These are phyloP conservation scores for Itoplectis maculator DNA, from an alignment of 2,888 invertebrate genomes.

Conservation along the genomic window DNA sequence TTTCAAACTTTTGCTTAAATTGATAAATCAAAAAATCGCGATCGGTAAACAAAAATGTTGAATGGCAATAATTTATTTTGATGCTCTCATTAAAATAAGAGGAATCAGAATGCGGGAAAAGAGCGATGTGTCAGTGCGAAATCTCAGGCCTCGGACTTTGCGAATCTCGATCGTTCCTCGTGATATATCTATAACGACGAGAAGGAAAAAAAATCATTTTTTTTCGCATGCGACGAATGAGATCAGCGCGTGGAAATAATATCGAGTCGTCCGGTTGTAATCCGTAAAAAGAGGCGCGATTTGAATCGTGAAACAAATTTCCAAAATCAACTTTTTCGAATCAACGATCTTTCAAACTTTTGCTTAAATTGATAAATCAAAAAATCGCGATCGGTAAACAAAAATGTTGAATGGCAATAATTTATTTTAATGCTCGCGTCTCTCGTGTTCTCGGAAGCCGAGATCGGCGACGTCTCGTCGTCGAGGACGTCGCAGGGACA, in stretches of 20 bases:
- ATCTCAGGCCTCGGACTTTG: conserved; percentile 48
- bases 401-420: too few species aligned
- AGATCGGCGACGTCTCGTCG: conserved; percentile 37
- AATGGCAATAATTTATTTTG: too few species aligned
- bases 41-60: too few species aligned
- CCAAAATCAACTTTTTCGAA: too few species aligned
- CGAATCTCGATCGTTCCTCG: conserved; percentile 31
- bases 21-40: too few species aligned
- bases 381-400: too few species aligned
- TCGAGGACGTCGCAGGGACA: conserved; percentile 20
- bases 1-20: too few species aligned
- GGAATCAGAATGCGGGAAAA: conserved; percentile 60
- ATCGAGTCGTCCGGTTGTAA: conserved; percentile 14
- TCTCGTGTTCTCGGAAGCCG: too few species aligned
- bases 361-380: too few species aligned
- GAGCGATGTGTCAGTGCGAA: conserved; percentile 56
- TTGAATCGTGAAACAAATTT: conserved; percentile 19
- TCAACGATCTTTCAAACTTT: too few species aligned
- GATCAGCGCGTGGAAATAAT: conserved; percentile 20
- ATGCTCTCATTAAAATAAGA: too few species aligned
- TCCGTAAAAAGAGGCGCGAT: background rate
- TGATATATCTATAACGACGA: conserved; percentile 17
- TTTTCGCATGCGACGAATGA: conserved; percentile 1
- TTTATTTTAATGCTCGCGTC: too few species aligned
- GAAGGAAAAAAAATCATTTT: background rate